Percentiles rank a stretch among this genome's conserved stretches.
These are phyloP conservation scores for Epinotia brunnichana DNA, from an alignment of 2,888 invertebrate species.

Conservation along the genomic window DNA sequence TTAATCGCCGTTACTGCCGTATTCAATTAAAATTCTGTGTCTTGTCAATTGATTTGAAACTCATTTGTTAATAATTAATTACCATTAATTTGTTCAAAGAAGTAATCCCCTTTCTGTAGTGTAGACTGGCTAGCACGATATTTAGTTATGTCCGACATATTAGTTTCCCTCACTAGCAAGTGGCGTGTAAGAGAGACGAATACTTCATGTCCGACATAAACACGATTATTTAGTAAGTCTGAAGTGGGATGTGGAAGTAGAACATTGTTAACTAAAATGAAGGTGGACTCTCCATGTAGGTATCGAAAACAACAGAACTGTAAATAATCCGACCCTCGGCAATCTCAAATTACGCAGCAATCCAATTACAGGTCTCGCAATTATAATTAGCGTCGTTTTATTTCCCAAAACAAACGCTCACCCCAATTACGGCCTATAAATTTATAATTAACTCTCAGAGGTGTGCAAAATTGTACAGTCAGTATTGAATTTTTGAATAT, in stretches of 20 bases:
- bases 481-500: background rate
- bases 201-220: no score
- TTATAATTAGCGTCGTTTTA: slow-evolving; percentile 38
- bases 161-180: background rate
- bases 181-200: no score
- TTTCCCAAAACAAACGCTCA: slow-evolving; percentile 34
- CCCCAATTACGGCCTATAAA: slow-evolving; percentile 37
- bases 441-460: slow-evolving; percentile 36
- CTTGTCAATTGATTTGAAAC: no score
- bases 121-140: no score
- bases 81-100: no score
- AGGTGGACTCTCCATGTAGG: background rate
- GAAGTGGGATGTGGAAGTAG: no score
- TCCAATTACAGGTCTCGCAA: slow-evolving; percentile 27
- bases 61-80: no score
- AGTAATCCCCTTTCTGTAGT: no score
- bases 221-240: no score
- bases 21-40: no score
- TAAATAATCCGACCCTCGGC: background rate
- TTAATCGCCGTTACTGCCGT: no score
- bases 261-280: background rate
- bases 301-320: background rate
- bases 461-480: slow-evolving; percentile 22
- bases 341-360: slow-evolving; percentile 14
- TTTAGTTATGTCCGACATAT: background rate